Evolutionary conservation across 2,888 invertebrate genomes (phyloP).

Genomic region (Drepana falcataria): DNA sequence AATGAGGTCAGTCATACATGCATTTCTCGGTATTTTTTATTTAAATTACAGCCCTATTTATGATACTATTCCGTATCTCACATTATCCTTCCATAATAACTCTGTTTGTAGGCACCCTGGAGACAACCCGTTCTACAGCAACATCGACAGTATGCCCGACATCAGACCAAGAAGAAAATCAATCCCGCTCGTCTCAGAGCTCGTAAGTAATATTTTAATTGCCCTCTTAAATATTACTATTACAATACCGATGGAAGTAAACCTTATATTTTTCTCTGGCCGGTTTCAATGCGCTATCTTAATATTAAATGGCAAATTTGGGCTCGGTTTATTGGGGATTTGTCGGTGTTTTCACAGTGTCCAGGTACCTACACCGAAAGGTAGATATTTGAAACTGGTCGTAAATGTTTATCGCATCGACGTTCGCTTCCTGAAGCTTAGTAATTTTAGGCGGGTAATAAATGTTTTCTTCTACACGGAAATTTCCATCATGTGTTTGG

Average conservation of each 20-base stretch:
- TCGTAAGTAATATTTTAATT: constrained; percentile 86
- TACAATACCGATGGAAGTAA: constrained; percentile 53
- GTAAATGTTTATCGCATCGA: constrained; percentile 72
- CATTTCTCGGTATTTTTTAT: no score
- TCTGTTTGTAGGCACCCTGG: constrained; percentile 85
- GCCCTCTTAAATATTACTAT: constrained; percentile 15
- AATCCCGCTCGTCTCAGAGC: constrained; percentile 98
- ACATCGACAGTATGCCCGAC: constrained; percentile 99
- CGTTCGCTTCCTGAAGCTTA: constrained; percentile 74
- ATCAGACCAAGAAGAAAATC: constrained; percentile 98
- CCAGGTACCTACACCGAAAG: constrained; percentile 22
- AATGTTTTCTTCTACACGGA: constrained; percentile 71
- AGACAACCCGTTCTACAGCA: constrained; percentile 99
- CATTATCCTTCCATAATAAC: background rate
- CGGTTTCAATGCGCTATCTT: constrained; percentile 61
- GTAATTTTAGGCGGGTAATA: constrained; percentile 77
- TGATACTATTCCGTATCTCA: background rate
- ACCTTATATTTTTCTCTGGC: constrained; percentile 48
- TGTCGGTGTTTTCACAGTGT: constrained; percentile 6
- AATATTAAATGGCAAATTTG: constrained; percentile 7
- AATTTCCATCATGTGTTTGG: constrained; percentile 48
- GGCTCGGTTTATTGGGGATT: background rate
- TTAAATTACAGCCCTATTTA: no score
- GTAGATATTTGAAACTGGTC: constrained; percentile 70
- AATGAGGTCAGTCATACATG: no score